Base-by-base conservation (phyloP, 2,888 invertebrate species). In the Portevinia maculata region DNA sequence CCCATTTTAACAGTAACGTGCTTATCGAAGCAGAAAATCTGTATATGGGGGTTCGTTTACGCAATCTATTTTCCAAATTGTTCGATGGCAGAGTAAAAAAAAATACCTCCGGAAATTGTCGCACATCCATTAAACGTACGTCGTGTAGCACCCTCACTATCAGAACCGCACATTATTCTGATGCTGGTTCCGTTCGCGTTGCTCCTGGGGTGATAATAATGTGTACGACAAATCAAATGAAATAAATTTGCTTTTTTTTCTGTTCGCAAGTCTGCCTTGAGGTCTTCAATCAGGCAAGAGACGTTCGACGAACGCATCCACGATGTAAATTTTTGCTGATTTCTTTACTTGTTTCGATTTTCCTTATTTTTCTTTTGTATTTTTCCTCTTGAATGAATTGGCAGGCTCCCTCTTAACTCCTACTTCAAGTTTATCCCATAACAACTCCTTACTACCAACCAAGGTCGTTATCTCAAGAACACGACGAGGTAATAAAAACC, bases 181-280 rank as follows among this genome's bases (percentile, higher is more conserved):
- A 69, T 67, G 67, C 34, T 57, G 41, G 69, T 32, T 44, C 32
- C 39, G 41, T 52, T 15, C 44, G 32, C 44, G 50, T 13, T 32
- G 21, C 60, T 75, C 69, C 64, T 59, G 75, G 78, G 74, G 78
- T 78, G 67, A 81, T 73, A 85, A 85, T 85, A 84, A 85, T 85
- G 86, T 85, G 85, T 85, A 84, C 85, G 84, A 85, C 86, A 86
- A 86, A 85, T 85, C 86, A 86, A 86, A 86, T 86, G 84, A 79
- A 86, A 85, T 79, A 76, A 85, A 76, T 76, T 79, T 46, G 44
- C 11, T 44, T 30, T 34, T 57, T 3, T 34, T 3, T 46, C 24
- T 32, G 41, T 34, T 13, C 24, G 44, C 28, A 3, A 32, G 17
- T 55, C 48, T 46, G 73, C 73, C 65, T 59, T 44, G 53, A 64